Evolutionary conservation across 2,113 vertebrate species (phyloP).

Genomic region (Anser brachyrhynchus): DNA sequence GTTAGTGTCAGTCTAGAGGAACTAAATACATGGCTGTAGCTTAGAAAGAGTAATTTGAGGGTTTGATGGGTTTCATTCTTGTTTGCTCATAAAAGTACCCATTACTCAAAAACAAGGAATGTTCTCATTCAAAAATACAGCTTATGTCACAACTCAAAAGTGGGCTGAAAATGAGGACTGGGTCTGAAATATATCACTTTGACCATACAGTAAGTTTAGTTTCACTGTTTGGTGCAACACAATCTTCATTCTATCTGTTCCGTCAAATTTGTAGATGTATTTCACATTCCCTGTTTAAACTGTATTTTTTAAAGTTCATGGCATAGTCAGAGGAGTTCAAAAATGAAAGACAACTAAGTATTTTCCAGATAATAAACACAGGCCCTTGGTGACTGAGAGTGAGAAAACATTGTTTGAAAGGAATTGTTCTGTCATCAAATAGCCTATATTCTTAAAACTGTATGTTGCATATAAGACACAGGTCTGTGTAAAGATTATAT

Average conservation of each 20-base stretch:
- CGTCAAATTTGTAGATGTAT: neutral
- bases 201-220: rapidly evolving
- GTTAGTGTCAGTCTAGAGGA: neutral
- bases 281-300: neutral
- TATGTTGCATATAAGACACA: neutral
- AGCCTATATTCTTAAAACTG: neutral
- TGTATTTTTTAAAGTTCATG: neutral
- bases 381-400: neutral
- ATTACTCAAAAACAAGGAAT: neutral
- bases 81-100: neutral
- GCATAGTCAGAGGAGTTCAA: rapidly evolving
- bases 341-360: neutral
- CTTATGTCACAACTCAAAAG: neutral
- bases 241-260: neutral
- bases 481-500: neutral
- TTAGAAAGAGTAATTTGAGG: neutral
- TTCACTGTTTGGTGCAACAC: neutral
- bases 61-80: neutral
- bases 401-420: neutral
- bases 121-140: neutral
- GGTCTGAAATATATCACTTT: neutral
- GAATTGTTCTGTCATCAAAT: neutral
- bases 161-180: neutral
- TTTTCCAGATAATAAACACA: neutral
- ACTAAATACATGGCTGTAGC: neutral